Base-by-base conservation (phyloP, 2,113 vertebrate species). In the Phocoena sinus region DNA sequence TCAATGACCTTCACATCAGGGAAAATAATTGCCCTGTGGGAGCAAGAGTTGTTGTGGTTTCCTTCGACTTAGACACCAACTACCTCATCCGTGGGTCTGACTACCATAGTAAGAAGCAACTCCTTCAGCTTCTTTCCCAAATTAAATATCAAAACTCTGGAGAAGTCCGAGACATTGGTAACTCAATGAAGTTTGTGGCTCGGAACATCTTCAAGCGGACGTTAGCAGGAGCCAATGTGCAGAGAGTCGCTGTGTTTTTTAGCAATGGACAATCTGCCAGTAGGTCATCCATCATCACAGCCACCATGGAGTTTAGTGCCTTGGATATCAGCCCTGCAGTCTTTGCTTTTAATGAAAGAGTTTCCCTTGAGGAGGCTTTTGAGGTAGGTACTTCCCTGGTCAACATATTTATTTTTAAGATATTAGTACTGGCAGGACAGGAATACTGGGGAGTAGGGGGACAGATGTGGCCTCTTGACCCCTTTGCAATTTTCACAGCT, bases 1-100 rank as follows among this genome's bases (percentile, higher is more conserved):
- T 99, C 94, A 96, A 98, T 0, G 98, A 97, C 33, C 74, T 99
- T 21, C 33, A 96, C 84, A 89, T 99, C 41, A 94, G 98, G 0
- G 99, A 99, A 97, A 99, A 98, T 96, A 99, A 98, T 96, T 99
- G 99, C 93, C 99, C 99, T 0, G 97, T 96, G 0, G 99, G 99
- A 5, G 98, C 99, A 0, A 98, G 99, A 2, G 99, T 99, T 3
- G 97, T 98, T 0, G 98, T 99, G 62, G 98, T 99, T 58, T 98
- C 98, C 2, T 99, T 98, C 92, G 98, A 89, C 88, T 87, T 97
- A 20, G 87, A 94, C 92, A 98, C 97, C 96, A 98, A 98, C 95
- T 98, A 99, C 91, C 98, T 99, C 56, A 98, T 99, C 94, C 99
- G 99, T 18, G 98, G 99, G 95, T 98, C 98, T 9, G 99, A 99